Evolutionary conservation across 1,140 invertebrate genomes (phyloP).

Genomic region (Hylyphantes graminicola): DNA sequence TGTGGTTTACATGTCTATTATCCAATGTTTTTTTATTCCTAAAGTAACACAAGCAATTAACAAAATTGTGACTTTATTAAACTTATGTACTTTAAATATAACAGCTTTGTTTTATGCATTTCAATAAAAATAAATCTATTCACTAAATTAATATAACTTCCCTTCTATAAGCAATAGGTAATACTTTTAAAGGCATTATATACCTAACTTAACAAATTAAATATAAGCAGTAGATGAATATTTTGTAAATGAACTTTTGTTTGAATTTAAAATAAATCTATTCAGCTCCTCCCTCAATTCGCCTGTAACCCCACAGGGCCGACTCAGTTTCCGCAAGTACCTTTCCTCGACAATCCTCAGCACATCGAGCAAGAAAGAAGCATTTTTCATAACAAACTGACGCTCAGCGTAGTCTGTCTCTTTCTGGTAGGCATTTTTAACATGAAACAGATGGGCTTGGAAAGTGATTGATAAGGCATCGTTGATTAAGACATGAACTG

Average conservation of each 20-base stretch:
- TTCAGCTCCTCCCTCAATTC: constrained; percentile 64
- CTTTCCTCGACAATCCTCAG: constrained; percentile 70
- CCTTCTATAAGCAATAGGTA: too few species aligned
- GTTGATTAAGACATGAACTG: constrained; percentile 75
- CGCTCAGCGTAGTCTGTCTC: constrained; percentile 70
- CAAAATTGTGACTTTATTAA: too few species aligned
- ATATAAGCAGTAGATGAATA: constrained; percentile 57
- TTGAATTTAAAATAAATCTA: constrained; percentile 11
- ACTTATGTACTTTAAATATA: too few species aligned
- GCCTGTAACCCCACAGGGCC: constrained; percentile 65
- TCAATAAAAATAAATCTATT: neutral
- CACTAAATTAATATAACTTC: too few species aligned
- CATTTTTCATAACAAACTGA: constrained; percentile 62
- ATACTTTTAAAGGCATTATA: too few species aligned
- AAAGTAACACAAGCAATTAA: too few species aligned
- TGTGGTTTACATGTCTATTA: too few species aligned
- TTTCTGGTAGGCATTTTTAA: constrained; percentile 73
- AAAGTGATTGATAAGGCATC: constrained; percentile 76
- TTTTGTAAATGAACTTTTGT: constrained; percentile 52
- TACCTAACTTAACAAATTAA: constrained; percentile 12
- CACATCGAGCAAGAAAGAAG: constrained; percentile 72
- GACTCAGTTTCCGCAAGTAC: constrained; percentile 67
- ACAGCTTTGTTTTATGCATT: neutral
- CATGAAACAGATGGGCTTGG: constrained; percentile 75
- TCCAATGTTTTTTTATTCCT: too few species aligned